Evolutionary conservation across 2,113 vertebrate genomes (phyloP).

Genomic region (Bucco capensis): DNA sequence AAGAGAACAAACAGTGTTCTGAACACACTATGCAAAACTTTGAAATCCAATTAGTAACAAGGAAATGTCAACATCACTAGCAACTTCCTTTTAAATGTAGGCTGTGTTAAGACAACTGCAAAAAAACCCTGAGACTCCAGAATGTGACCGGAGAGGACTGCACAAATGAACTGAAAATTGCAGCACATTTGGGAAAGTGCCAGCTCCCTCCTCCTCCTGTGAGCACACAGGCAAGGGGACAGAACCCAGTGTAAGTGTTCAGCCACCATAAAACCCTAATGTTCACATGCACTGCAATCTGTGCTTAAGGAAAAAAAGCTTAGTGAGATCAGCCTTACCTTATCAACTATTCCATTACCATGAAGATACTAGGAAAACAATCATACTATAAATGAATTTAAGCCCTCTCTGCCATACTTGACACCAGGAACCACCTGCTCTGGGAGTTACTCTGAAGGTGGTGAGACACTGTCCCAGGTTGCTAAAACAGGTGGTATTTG

Average conservation of each 20-base stretch:
- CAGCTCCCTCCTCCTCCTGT: not conserved
- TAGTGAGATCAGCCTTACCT: not conserved
- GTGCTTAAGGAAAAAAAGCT: not conserved
- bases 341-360: not conserved
- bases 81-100: not conserved
- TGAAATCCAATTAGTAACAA: slow-evolving; percentile 3
- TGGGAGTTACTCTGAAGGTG: not conserved
- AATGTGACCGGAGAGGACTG: not conserved
- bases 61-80: not conserved
- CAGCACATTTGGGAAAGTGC: not conserved
- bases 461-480: not conserved
- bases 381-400: not conserved
- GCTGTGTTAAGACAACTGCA: not conserved
- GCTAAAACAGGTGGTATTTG: not conserved
- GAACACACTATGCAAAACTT: not conserved
- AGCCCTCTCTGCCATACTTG: not conserved
- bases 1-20: not conserved
- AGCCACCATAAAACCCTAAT: not conserved
- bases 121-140: not conserved
- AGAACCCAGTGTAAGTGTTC: not conserved
- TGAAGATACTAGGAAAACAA: not conserved
- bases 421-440: fast-evolving
- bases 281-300: not conserved
- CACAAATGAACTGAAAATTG: not conserved
- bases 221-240: not conserved